Evolutionary conservation across 2,797 vertebrate genomes (phyloP), one percentile per base, ranked within the genome.

Genomic region (Carcharodon carcharias): DNA sequence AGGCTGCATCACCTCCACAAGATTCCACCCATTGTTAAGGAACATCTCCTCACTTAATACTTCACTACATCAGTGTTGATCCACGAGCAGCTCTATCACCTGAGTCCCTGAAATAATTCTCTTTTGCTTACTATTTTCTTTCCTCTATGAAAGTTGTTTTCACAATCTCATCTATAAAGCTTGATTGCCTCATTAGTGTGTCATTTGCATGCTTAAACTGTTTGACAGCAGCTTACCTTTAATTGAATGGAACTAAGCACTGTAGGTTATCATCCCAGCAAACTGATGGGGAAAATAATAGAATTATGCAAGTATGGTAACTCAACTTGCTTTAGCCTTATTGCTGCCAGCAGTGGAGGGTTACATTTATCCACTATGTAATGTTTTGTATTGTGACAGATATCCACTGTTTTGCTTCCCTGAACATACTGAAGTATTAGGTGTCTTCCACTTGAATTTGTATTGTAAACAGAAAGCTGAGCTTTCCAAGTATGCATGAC

Each of bases 151-250:
- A 67, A 93, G n/a, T 93, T 93, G 91, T 67, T 93, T 93, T 67
- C 91, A 67, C 21, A n/a, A 67, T 67, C 21, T 67, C 61, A 93
- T 16, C 91, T 26, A 67, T 67, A 67, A 67, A 40, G 63, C n/a
- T 93, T 73, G 45, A 73, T 95, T 95, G 65, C 94, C 45, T 95
- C 65, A 28, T 95, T 95, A 95, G 31, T 71, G 50, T 95, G 50
- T n/a, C 31, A 56, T 95, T 95, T 73, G 67, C 94, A 73, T 77
- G 45, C 67, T 45, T 69, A 95, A 94, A 95, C 92, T 73, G 67
- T 95, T 77, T 21, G n/a, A 93, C 91, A 77, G 69, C 45, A 95
- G 28, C 50, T 95, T 95, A 73, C 67, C 71, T 95, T 77, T 95
- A 95, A 95, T 77, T 77, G 45, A 95, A 73, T 12, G 50, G 67